These are phyloP conservation scores for Tokudaia muenninki DNA, from an alignment of 2,797 vertebrate genomes.

Conservation along the genomic window DNA sequence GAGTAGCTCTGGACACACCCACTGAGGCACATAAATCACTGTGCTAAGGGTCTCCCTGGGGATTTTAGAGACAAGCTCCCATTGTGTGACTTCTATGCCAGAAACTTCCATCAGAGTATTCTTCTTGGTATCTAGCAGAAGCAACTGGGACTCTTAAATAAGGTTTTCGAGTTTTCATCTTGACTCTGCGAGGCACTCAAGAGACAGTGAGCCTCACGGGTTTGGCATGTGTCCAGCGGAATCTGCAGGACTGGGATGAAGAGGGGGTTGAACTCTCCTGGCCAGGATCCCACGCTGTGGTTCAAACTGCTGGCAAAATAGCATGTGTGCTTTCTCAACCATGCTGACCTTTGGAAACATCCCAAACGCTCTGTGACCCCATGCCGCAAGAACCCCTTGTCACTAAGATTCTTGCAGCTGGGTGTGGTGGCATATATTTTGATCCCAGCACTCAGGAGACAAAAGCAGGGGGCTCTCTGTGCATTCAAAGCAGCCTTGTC, in stretches of 20 bases:
- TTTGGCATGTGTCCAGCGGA: background rate
- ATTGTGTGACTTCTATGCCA: constrained; percentile 53
- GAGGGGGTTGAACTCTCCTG: background rate
- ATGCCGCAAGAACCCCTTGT: background rate
- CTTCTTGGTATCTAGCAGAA: background rate
- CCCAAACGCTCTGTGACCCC: background rate
- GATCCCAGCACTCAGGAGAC: too few relatives aligned
- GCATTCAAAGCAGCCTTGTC: background rate
- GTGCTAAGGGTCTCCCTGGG: constrained; percentile 24
- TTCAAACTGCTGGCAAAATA: background rate
- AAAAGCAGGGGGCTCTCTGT: background rate
- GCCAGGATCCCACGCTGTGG: background rate
- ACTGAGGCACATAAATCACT: constrained; percentile 26
- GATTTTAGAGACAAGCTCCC: background rate
- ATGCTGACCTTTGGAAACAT: background rate
- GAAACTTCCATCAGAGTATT: constrained; percentile 41
- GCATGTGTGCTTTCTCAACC: background rate
- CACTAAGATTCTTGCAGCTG: background rate
- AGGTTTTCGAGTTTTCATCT: background rate
- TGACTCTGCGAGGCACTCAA: background rate
- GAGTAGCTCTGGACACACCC: constrained; percentile 2
- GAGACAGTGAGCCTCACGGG: background rate
- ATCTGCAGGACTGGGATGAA: background rate
- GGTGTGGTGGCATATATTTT: background rate
- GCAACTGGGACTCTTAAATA: constrained; percentile 3